Percentiles rank a stretch among this genome's conserved stretches.
These are phyloP conservation scores for Triplophysa dalaica DNA, from an alignment of 2,113 vertebrate species.

Conservation along the genomic window DNA sequence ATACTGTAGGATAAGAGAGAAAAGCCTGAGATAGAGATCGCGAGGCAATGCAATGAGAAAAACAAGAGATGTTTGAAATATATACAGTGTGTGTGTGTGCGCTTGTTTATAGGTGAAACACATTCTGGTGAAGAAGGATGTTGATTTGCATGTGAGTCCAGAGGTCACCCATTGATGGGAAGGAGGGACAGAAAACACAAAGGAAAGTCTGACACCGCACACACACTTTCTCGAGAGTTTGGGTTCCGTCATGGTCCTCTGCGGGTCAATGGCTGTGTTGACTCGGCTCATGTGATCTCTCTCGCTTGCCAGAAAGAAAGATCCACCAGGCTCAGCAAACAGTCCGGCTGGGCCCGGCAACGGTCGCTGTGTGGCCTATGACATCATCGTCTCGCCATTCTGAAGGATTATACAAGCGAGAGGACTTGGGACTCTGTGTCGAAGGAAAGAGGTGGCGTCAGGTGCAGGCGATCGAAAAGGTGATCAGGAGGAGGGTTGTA, in stretches of 20 bases:
- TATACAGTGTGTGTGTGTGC: no score
- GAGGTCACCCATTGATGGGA: constrained; percentile 19
- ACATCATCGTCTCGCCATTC: constrained; percentile 29
- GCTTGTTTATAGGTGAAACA: neutral
- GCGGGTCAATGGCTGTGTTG: neutral
- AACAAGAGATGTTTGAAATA: no score
- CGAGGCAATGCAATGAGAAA: no score
- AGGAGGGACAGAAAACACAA: constrained; percentile 19
- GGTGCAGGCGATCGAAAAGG: neutral
- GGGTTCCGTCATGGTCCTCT: neutral
- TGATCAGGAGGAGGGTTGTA: neutral
- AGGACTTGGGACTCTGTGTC: constrained; percentile 38
- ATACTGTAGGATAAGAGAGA: no score
- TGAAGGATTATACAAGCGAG: constrained; percentile 36
- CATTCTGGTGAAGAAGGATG: constrained; percentile 6
- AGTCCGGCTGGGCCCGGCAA: constrained; percentile 24
- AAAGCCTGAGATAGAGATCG: no score
- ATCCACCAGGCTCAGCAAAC: constrained; percentile 25
- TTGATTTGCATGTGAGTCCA: constrained; percentile 43
- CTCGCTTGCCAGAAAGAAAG: neutral
- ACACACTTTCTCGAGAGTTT: neutral
- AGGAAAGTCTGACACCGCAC: neutral
- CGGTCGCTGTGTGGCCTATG: constrained; percentile 27
- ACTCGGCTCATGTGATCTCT: constrained; percentile 33
- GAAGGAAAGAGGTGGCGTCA: neutral